Evolutionary conservation across 2,888 invertebrate genomes (phyloP).

Genomic region (Drosophila falleni): DNA sequence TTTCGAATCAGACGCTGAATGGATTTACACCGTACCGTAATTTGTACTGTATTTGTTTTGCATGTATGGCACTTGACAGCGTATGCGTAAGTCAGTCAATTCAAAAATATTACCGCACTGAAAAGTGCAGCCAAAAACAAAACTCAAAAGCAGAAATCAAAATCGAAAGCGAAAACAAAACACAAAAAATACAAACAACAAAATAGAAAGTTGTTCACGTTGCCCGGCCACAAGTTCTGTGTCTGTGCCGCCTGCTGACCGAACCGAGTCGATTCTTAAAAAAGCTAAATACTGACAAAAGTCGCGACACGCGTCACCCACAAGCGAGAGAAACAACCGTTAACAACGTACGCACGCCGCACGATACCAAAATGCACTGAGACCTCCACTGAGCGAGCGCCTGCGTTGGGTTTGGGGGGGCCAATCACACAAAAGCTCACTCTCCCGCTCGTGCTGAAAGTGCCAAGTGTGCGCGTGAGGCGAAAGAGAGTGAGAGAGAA

Average conservation of each 20-base stretch:
- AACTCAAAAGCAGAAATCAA: conserved; percentile 23
- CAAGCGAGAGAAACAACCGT: conserved; percentile 41
- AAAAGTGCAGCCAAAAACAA: conserved; percentile 32
- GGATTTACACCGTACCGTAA: conserved; percentile 10
- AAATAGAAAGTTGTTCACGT: conserved; percentile 66
- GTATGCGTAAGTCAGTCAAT: neutral
- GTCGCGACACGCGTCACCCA: conserved; percentile 42
- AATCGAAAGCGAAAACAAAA: conserved; percentile 33
- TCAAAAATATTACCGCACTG: conserved; percentile 30
- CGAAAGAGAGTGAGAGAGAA: conserved; percentile 21
- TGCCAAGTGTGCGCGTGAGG: conserved; percentile 4
- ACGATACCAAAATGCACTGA: conserved; percentile 53
- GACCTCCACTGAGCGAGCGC: conserved; percentile 32
- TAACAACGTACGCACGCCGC: conserved; percentile 51
- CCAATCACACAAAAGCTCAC: conserved; percentile 47
- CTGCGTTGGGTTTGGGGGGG: conserved; percentile 52
- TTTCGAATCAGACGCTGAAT: neutral
- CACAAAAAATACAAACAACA: conserved; percentile 22
- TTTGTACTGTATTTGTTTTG: neutral
- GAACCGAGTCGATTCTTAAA: conserved; percentile 53
- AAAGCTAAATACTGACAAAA: conserved; percentile 43
- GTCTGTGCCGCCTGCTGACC: conserved; percentile 24
- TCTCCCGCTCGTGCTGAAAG: conserved; percentile 24
- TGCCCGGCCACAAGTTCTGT: conserved; percentile 51
- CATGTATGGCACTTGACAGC: conserved; percentile 8